A percentile compares a stretch with the other conserved stretches of the same genome.
These are phyloP conservation scores for Epistrophella euchroma DNA, from an alignment of 2,888 invertebrate genomes.

Conservation along the genomic window DNA sequence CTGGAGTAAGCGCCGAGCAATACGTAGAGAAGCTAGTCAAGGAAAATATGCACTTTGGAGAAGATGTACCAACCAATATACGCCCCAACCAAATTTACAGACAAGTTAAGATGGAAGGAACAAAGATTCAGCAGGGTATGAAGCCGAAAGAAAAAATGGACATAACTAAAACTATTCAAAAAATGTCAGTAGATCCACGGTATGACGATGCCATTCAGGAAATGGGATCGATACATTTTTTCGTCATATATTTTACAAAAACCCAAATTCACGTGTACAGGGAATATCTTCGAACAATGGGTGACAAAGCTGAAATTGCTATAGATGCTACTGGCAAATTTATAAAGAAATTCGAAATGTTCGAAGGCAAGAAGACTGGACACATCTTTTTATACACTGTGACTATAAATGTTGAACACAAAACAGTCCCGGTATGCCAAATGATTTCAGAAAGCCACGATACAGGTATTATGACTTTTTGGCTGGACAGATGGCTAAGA, in stretches of 20 bases:
- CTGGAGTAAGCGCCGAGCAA: too few relatives aligned
- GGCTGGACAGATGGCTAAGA: neutral
- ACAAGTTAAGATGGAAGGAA: neutral
- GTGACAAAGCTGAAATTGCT: neutral
- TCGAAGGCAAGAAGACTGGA: neutral
- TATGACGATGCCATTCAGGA: neutral
- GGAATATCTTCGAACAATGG: neutral
- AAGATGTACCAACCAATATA: neutral
- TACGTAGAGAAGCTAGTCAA: neutral
- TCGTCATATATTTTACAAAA: neutral
- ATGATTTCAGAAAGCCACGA: too few relatives aligned
- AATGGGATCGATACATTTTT: neutral
- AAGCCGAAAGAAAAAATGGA: neutral
- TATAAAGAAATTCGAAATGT: neutral
- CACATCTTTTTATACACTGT: neutral
- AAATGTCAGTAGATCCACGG: neutral
- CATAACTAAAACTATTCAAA: neutral
- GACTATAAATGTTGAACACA: neutral
- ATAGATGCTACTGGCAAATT: slow-evolving; percentile 2
- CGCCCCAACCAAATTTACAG: neutral
- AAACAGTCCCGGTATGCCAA: neutral
- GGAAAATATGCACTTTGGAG: neutral
- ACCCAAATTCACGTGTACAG: too few relatives aligned
- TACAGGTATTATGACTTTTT: too few relatives aligned
- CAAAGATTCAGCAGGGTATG: neutral